These are phyloP conservation scores for Amiota mariae DNA, from an alignment of 2,888 invertebrate species.

Conservation along the genomic window DNA sequence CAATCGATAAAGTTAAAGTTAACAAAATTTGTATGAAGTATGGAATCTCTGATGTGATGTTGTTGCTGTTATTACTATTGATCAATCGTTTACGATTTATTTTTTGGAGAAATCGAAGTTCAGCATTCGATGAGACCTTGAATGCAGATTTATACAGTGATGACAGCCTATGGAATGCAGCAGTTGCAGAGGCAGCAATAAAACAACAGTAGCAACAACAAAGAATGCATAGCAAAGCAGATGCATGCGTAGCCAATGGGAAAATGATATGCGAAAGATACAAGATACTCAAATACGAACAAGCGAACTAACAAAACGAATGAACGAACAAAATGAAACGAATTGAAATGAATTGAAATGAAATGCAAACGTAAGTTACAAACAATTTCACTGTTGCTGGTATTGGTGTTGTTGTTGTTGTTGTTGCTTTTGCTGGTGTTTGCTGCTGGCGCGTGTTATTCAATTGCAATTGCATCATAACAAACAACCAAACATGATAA, in stretches of 20 bases:
- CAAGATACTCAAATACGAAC: neutral
- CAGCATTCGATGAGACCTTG: slow-evolving; percentile 57
- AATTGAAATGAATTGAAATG: too few relatives aligned
- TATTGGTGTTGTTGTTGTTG: neutral
- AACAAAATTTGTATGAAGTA: neutral
- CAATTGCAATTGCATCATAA: slow-evolving; percentile 67
- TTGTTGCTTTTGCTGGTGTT: slow-evolving; percentile 9
- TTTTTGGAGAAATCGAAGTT: slow-evolving; percentile 60
- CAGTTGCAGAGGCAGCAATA: neutral
- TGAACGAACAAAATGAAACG: neutral
- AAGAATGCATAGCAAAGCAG: slow-evolving; percentile 34
- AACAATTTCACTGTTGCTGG: slow-evolving; percentile 49
- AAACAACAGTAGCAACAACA: neutral
- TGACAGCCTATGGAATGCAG: neutral
- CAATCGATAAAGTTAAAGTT: slow-evolving; percentile 12
- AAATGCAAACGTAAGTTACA: neutral
- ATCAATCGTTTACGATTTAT: neutral
- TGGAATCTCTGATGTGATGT: slow-evolving; percentile 27
- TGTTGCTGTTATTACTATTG: slow-evolving; percentile 41
- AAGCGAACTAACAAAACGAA: neutral
- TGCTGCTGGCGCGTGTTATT: slow-evolving; percentile 50
- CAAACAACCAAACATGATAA: slow-evolving; percentile 43
- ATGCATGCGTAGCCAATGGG: slow-evolving; percentile 16
- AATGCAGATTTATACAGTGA: slow-evolving; percentile 42
- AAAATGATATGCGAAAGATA: slow-evolving; percentile 1